Percentiles rank a stretch among this genome's conserved stretches.
These are phyloP conservation scores for Drosophila barbarae DNA, from an alignment of 2,888 invertebrate genomes.

Conservation along the genomic window DNA sequence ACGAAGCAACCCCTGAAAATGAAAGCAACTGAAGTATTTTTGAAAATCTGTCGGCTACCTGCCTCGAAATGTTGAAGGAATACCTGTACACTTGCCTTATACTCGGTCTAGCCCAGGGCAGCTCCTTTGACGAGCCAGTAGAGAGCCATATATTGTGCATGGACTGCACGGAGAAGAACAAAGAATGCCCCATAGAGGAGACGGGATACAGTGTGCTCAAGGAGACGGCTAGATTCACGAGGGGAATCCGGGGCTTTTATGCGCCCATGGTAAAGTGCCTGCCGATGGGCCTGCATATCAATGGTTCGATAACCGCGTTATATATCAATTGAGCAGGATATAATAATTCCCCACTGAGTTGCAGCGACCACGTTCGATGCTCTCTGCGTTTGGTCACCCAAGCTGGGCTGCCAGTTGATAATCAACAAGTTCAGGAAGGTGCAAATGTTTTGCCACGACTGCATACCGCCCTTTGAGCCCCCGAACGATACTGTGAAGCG, in stretches of 20 bases:
- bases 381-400: not conserved
- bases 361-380: not conserved
- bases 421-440: not conserved
- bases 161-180: not conserved
- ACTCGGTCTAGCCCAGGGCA: not conserved
- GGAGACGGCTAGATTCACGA: not conserved
- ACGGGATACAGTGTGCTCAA: not conserved
- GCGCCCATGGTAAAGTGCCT: not conserved
- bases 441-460: not conserved
- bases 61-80: not conserved
- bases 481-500: not conserved
- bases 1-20: not conserved
- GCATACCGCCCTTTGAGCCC: not conserved
- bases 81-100: not conserved
- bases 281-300: not conserved
- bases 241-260: not conserved
- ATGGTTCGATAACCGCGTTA: not conserved
- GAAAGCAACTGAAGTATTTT: not conserved
- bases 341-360: not conserved
- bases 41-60: not conserved
- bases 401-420: not conserved
- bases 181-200: not conserved
- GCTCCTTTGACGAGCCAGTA: not conserved
- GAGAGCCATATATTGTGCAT: not conserved
- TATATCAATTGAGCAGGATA: not conserved